Evolutionary conservation across 2,797 vertebrate genomes (phyloP).

Genomic region (Eospalax fontanierii): DNA sequence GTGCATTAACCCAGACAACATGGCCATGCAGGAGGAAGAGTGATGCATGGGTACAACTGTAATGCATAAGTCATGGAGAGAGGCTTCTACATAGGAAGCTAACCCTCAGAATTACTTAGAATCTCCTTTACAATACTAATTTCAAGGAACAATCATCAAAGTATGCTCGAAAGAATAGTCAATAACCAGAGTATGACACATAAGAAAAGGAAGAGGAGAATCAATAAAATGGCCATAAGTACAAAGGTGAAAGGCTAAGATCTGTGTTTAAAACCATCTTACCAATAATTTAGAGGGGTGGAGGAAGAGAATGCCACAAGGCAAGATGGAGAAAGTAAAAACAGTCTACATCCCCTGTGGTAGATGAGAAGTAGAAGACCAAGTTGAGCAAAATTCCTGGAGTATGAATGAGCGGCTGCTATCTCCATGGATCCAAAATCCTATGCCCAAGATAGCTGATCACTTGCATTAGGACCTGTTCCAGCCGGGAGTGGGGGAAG

Average conservation of each 20-base stretch:
- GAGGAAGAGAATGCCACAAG: not conserved
- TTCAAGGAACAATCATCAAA: conserved; percentile 1
- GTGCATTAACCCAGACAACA: not conserved
- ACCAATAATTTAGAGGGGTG: not conserved
- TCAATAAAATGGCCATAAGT: not conserved
- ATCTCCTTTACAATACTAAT: not conserved
- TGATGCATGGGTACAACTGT: not conserved
- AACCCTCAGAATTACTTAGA: not conserved
- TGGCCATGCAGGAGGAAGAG: not conserved
- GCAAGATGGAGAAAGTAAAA: not conserved
- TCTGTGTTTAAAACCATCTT: conserved; percentile 24
- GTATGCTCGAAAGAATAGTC: not conserved
- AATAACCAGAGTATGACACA: not conserved
- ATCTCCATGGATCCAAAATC: not conserved
- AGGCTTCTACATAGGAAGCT: not conserved
- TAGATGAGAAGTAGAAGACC: not conserved
- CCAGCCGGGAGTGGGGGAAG: conserved; percentile 15
- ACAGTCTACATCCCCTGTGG: not conserved
- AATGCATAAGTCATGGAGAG: not conserved
- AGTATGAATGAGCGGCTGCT: not conserved
- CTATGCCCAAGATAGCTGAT: not conserved
- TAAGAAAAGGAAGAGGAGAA: not conserved
- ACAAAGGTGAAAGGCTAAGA: conserved; percentile 4
- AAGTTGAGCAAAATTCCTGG: not conserved
- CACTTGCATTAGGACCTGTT: conserved; percentile 18